Evolutionary conservation across 2,888 invertebrate genomes (phyloP).

Genomic region (Rhyacophila evoluta): DNA sequence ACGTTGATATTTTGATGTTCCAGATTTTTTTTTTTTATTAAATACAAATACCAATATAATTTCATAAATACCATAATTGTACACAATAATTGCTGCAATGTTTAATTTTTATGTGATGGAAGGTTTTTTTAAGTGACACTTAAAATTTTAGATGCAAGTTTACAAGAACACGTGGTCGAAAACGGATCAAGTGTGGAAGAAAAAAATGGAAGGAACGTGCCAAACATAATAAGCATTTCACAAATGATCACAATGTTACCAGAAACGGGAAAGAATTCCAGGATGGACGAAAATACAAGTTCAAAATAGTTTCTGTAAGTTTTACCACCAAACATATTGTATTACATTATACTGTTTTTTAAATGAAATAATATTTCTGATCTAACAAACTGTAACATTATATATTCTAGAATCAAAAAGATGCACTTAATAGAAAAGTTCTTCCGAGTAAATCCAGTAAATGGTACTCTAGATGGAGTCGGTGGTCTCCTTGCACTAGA

Average conservation of each 20-base stretch:
- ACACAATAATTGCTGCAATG: too few relatives aligned
- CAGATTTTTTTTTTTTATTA: too few relatives aligned
- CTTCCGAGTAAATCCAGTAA: constrained; percentile 57
- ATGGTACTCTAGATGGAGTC: constrained; percentile 81
- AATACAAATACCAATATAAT: too few relatives aligned
- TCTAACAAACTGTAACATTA: too few relatives aligned
- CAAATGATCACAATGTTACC: not conserved
- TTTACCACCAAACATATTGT: not conserved
- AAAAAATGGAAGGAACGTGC: constrained; percentile 45
- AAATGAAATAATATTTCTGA: too few relatives aligned
- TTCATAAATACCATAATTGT: too few relatives aligned
- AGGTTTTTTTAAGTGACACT: too few relatives aligned
- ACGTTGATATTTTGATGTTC: too few relatives aligned
- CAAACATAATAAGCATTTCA: not conserved
- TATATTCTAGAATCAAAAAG: constrained; percentile 31
- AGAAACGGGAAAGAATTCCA: not conserved
- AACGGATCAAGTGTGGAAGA: constrained; percentile 47
- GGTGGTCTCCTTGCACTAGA: constrained; percentile 85
- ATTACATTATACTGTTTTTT: too few relatives aligned
- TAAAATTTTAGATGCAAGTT: constrained; percentile 53
- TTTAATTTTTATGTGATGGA: too few relatives aligned
- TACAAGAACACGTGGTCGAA: constrained; percentile 43
- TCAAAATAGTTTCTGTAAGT: constrained; percentile 50
- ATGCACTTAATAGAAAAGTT: constrained; percentile 42
- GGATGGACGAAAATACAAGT: constrained; percentile 48